Conservation (phyloP, 2,888 invertebrate species). For the Dryomyza anilis region DNA sequence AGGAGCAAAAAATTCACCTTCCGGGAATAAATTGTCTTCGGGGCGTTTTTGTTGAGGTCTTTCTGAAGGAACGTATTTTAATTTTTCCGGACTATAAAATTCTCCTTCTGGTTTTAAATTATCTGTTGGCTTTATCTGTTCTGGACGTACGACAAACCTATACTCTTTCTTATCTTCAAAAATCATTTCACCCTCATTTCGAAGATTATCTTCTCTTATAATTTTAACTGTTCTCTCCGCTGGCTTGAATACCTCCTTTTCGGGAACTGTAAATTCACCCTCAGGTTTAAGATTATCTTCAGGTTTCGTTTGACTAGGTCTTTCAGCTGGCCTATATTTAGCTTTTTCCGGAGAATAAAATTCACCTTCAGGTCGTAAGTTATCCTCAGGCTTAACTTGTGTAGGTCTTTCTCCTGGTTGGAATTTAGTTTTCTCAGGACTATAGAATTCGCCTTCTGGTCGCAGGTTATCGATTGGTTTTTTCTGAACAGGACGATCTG, state of each 20-base stretch:
- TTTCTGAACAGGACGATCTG: no score
- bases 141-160: constrained; percentile 48
- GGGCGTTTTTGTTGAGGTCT: constrained; percentile 62
- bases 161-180: constrained; percentile 57
- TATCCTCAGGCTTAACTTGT: constrained; percentile 61
- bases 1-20: constrained; percentile 64
- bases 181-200: no score
- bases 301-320: constrained; percentile 58
- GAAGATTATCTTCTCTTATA: no score
- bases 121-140: constrained; percentile 52
- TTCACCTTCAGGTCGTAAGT: constrained; percentile 67
- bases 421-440: constrained; percentile 37
- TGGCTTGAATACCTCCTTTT: no score
- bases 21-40: constrained; percentile 67
- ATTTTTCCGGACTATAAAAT: constrained; percentile 57
- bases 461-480: no score
- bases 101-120: constrained; percentile 61
- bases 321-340: constrained; percentile 60
- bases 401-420: constrained; percentile 39
- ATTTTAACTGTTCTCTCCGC: no score
- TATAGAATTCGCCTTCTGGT: no score
- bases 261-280: constrained; percentile 49
- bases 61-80: constrained; percentile 52
- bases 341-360: constrained; percentile 61
- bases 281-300: constrained; percentile 61